Evolutionary conservation across 2,113 vertebrate species (phyloP).

Genomic region (Odontophorus gujanensis): DNA sequence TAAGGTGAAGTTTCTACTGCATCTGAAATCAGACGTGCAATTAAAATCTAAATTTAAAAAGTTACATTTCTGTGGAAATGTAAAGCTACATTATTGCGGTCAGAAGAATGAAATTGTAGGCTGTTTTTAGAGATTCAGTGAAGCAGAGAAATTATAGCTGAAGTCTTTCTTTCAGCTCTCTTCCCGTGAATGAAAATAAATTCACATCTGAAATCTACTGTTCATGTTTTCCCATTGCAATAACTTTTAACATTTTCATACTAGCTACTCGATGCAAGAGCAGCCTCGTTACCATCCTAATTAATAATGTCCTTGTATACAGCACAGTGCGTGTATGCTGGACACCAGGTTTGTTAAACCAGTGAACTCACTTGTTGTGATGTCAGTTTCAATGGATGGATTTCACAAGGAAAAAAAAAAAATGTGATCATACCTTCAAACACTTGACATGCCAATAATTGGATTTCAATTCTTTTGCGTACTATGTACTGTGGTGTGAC

Average conservation of each 20-base stretch:
- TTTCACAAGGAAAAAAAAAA: conserved; percentile 29
- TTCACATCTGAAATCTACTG: conserved; percentile 15
- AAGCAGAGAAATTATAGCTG: conserved; percentile 32
- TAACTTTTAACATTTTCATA: conserved; percentile 23
- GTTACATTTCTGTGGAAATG: conserved; percentile 27
- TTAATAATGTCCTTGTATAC: neutral
- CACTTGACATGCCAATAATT: conserved; percentile 19
- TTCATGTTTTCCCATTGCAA: conserved; percentile 43
- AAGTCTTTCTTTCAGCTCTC: conserved; percentile 21
- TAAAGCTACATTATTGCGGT: conserved; percentile 21
- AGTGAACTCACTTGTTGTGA: conserved; percentile 3
- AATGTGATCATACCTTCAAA: conserved; percentile 26
- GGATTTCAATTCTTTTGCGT: conserved; percentile 70
- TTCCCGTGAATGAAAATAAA: conserved; percentile 56
- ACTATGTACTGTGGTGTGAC: conserved; percentile 43
- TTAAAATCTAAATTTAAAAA: conserved; percentile 73
- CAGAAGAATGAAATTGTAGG: conserved; percentile 17
- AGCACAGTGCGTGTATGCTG: neutral
- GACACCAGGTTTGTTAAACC: conserved; percentile 1
- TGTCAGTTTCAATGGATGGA: conserved; percentile 15
- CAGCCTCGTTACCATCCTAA: neutral
- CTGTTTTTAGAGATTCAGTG: conserved; percentile 40
- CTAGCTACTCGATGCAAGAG: neutral
- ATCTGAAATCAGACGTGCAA: conserved; percentile 60
- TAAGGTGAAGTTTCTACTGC: conserved; percentile 43